A percentile compares a stretch with the other conserved stretches of the same genome.
Evolutionary conservation across 2,888 invertebrate species (phyloP).

Genomic region (Colostygia pectinataria): DNA sequence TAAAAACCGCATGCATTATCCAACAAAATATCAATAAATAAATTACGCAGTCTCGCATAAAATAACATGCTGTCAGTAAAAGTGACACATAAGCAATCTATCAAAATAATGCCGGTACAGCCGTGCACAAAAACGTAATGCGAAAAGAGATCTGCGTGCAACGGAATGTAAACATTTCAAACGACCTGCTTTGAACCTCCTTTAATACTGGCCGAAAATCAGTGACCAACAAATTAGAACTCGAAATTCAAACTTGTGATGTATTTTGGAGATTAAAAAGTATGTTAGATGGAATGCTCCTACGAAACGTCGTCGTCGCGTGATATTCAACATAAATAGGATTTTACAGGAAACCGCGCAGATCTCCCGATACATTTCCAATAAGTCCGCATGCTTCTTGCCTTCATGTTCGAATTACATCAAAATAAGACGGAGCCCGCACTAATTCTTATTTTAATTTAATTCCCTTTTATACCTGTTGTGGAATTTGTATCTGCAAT

Average conservation of each 20-base stretch:
- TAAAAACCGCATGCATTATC: slow-evolving; percentile 42
- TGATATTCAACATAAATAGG: neutral
- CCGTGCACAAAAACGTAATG: slow-evolving; percentile 53
- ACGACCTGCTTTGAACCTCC: slow-evolving; percentile 17
- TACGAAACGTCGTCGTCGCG: neutral
- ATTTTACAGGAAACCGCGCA: slow-evolving; percentile 48
- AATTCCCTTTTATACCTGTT: slow-evolving; percentile 89
- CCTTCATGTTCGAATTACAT: slow-evolving; percentile 80
- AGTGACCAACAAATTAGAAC: slow-evolving; percentile 1
- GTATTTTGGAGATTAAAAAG: slow-evolving; percentile 2
- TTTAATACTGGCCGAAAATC: slow-evolving; percentile 5
- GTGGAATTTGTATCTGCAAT: slow-evolving; percentile 97
- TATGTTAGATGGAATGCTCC: slow-evolving; percentile 3
- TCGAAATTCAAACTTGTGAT: slow-evolving; percentile 6
- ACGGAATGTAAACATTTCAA: slow-evolving; percentile 39
- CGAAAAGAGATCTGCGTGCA: slow-evolving; percentile 76
- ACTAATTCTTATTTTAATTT: slow-evolving; percentile 76
- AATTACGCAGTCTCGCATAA: slow-evolving; percentile 8
- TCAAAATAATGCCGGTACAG: slow-evolving; percentile 36
- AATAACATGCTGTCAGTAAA: slow-evolving; percentile 47
- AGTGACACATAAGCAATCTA: slow-evolving; percentile 48
- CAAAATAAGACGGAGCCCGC: slow-evolving; percentile 71
- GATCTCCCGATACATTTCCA: slow-evolving; percentile 62
- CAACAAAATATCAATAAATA: slow-evolving; percentile 31
- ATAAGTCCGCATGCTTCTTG: slow-evolving; percentile 86